Conservation (phyloP, 2,113 vertebrate genomes). For the Nyctibius bracteatus region DNA sequence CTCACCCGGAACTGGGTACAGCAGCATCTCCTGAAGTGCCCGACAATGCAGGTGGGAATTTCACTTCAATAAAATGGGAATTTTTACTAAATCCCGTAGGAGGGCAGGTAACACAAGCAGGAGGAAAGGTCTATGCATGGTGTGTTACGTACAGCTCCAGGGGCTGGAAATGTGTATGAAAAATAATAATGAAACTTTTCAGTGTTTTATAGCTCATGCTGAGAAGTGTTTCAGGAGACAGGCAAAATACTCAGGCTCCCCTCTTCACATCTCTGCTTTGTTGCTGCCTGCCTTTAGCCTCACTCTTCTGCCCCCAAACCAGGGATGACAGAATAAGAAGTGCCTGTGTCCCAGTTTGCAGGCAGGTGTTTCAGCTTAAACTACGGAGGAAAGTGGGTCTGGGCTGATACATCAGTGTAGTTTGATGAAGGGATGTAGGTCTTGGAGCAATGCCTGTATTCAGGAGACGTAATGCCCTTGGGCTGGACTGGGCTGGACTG, state of each 20-base stretch:
- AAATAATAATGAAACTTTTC: background rate
- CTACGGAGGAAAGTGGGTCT: background rate
- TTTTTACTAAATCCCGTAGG: background rate
- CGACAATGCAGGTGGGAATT: rapidly evolving
- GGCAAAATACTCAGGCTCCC: background rate
- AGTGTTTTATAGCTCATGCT: background rate
- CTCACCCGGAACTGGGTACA: rapidly evolving
- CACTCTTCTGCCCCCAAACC: background rate
- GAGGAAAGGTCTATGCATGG: background rate
- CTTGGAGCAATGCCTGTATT: background rate
- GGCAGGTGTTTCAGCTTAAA: background rate
- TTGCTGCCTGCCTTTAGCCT: background rate
- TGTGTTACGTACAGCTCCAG: background rate
- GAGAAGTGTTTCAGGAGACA: background rate
- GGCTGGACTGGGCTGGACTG: background rate
- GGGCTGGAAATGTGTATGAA: background rate
- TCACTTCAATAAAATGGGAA: background rate
- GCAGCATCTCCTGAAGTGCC: background rate
- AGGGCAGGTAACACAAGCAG: background rate
- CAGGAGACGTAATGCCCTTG: background rate
- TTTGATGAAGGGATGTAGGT: background rate
- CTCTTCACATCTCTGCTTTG: background rate
- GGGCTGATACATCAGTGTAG: background rate
- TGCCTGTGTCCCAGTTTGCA: background rate
- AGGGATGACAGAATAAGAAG: background rate